Percentiles rank a stretch among this genome's conserved stretches.
phyloP scores from a whole-genome alignment of 30 jellyfish, hydroid and myxozoan species.

The Cassiopea andromeda region DNA sequence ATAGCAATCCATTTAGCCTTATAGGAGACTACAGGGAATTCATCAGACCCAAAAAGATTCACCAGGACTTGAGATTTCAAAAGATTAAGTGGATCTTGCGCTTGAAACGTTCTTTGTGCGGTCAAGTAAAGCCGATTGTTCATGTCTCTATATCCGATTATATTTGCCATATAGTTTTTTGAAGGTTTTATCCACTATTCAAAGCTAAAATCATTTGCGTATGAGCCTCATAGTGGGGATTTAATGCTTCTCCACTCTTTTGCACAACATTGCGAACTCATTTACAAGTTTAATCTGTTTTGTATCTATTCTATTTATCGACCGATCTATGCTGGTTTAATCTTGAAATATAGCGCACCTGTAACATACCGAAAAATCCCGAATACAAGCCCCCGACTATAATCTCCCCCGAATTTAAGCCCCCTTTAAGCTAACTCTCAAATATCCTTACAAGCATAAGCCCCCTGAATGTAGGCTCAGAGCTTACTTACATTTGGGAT shows the following conservation, averaged over 20 bases:
- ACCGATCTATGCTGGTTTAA: too few relatives aligned
- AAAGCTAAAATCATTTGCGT: neutral
- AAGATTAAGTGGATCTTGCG: neutral
- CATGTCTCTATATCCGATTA: neutral
- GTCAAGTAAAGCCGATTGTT: neutral
- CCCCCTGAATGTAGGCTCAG: too few relatives aligned
- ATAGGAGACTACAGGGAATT: neutral
- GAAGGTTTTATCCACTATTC: neutral
- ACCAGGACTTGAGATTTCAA: neutral
- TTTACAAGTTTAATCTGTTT: neutral
- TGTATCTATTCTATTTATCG: too few relatives aligned
- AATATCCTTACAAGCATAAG: too few relatives aligned
- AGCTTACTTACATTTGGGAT: too few relatives aligned
- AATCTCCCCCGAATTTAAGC: too few relatives aligned
- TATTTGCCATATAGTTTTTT: neutral
- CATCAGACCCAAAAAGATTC: too few relatives aligned
- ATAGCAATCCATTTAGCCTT: neutral
- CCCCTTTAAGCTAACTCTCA: too few relatives aligned
- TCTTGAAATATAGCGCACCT: too few relatives aligned
- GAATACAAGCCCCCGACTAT: too few relatives aligned
- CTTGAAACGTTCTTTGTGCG: neutral
- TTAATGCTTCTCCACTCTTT: neutral
- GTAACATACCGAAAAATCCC: too few relatives aligned
- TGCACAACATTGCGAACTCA: neutral
- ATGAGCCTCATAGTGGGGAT: neutral